Evolutionary conservation across 2,888 invertebrate species (phyloP).

Genomic region (Lithophane socia): DNA sequence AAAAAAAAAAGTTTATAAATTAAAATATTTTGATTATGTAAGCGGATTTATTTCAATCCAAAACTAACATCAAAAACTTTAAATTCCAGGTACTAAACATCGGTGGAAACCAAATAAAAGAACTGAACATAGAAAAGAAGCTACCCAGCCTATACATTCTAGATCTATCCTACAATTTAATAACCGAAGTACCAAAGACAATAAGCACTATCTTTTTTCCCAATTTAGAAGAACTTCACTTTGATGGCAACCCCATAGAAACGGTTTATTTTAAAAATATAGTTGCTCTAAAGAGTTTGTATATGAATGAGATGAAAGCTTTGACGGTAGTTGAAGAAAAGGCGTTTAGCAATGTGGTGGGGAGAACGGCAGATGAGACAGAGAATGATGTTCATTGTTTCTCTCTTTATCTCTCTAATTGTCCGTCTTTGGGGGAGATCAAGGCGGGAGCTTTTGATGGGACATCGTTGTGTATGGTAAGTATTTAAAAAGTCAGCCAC

Average conservation of each 20-base stretch:
- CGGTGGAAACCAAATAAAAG: conserved; percentile 86
- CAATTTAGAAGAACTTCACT: conserved; percentile 84
- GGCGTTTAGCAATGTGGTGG: conserved; percentile 87
- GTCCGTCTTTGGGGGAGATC: conserved; percentile 82
- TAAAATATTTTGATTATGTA: not conserved
- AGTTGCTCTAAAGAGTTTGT: conserved; percentile 83
- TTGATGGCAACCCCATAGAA: conserved; percentile 89
- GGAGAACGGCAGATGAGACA: conserved; percentile 74
- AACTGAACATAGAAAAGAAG: conserved; percentile 83
- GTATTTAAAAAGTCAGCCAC: no score
- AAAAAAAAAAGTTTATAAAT: no score
- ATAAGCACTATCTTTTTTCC: conserved; percentile 85
- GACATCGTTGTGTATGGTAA: conserved; percentile 85
- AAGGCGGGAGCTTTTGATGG: conserved; percentile 86
- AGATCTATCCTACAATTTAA: conserved; percentile 88
- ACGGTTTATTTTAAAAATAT: conserved; percentile 86
- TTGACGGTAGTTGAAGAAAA: conserved; percentile 82
- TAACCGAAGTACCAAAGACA: conserved; percentile 84
- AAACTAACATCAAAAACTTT: not conserved
- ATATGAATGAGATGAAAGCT: conserved; percentile 82
- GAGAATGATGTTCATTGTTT: conserved; percentile 81
- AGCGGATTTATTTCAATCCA: fast-evolving
- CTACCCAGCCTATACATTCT: conserved; percentile 84
- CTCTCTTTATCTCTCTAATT: conserved; percentile 86
- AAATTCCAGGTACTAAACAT: conserved; percentile 84